These are phyloP conservation scores for Varanus komodoensis DNA, from an alignment of 2,113 vertebrate species.

Conservation along the genomic window DNA sequence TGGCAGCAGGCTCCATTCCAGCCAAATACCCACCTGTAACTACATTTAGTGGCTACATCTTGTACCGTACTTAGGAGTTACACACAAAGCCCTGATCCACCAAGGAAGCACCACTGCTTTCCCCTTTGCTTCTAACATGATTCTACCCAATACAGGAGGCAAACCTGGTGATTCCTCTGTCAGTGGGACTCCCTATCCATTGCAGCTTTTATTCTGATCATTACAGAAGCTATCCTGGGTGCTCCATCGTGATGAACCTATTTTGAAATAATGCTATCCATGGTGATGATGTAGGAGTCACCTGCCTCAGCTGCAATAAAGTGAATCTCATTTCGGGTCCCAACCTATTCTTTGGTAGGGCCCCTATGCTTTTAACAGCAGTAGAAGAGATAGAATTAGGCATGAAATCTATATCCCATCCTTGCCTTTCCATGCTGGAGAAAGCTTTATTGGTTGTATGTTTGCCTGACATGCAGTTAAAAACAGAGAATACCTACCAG, in stretches of 20 bases:
- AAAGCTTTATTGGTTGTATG: not conserved
- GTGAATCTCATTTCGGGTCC: not conserved
- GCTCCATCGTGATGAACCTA: no score
- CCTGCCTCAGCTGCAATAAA: not conserved
- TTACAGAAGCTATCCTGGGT: no score
- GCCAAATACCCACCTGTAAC: slow-evolving; percentile 81
- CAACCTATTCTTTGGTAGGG: not conserved
- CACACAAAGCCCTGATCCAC: not conserved
- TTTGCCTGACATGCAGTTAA: not conserved
- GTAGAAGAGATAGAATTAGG: not conserved
- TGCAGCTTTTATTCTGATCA: no score
- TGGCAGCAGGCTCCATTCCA: slow-evolving; percentile 78
- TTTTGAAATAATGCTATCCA: no score
- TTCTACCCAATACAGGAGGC: not conserved
- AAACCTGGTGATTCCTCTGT: no score
- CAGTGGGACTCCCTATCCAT: no score
- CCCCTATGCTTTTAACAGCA: not conserved
- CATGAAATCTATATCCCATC: not conserved
- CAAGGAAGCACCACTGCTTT: slow-evolving; percentile 8
- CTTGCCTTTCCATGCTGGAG: no score
- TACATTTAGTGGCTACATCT: slow-evolving; percentile 82
- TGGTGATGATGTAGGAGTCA: no score
- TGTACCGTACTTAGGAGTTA: slow-evolving; percentile 80
- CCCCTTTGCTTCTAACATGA: slow-evolving; percentile 35
- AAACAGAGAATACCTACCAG: no score